Evolutionary conservation across 2,888 invertebrate genomes (phyloP).

Genomic region (Campopleginae sp.): DNA sequence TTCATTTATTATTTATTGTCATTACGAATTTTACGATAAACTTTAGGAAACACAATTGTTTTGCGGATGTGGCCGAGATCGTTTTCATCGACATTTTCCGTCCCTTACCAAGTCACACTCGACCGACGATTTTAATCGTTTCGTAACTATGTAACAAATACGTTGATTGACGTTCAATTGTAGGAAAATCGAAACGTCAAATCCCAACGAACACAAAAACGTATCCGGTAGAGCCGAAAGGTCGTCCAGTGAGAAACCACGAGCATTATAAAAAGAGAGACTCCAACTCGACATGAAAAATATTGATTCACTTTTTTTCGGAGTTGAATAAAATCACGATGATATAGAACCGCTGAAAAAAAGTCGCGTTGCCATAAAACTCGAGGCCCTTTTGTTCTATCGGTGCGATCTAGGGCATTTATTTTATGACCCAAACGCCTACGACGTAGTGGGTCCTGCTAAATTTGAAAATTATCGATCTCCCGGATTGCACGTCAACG

Average conservation of each 20-base stretch:
- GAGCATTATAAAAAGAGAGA: too few relatives aligned
- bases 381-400: slow-evolving; percentile 29
- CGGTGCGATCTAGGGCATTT: not conserved
- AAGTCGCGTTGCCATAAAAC: slow-evolving; percentile 33
- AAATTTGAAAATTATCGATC: not conserved
- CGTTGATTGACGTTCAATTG: too few relatives aligned
- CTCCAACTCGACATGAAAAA: slow-evolving; percentile 5
- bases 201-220: too few relatives aligned
- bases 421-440: not conserved
- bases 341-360: slow-evolving; percentile 5
- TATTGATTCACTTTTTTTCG: slow-evolving; percentile 34
- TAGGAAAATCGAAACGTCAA: too few relatives aligned
- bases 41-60: not conserved
- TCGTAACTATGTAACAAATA: too few relatives aligned
- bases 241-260: too few relatives aligned
- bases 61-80: not conserved
- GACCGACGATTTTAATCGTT: too few relatives aligned
- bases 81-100: too few relatives aligned
- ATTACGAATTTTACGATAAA: not conserved
- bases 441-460: not conserved
- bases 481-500: not conserved
- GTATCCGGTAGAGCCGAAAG: too few relatives aligned
- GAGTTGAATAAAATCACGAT: slow-evolving; percentile 32
- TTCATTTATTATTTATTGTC: not conserved
- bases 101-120: too few relatives aligned